Evolutionary conservation across 35 echinoderm and acorn worm species (phyloP).

Genomic region (Ophioderma brevispina): DNA sequence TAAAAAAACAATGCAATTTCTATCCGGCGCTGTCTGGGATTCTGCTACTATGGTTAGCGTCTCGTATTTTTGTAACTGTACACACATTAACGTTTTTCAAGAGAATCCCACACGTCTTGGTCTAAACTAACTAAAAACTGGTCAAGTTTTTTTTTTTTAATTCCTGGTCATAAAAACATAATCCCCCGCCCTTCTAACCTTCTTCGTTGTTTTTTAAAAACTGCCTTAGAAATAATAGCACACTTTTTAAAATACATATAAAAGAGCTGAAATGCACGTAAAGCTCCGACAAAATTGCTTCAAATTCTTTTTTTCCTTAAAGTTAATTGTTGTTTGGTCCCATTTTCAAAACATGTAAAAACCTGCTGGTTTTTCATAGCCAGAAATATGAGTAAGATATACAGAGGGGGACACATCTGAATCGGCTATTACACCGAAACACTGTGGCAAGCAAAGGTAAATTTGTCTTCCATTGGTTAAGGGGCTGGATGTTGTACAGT

Average conservation of each 20-base stretch:
- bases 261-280: background rate
- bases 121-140: too few relatives aligned
- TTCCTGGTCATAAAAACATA: too few relatives aligned
- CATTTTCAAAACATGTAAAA: background rate
- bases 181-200: background rate
- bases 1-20: too few relatives aligned
- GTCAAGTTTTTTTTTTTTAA: too few relatives aligned
- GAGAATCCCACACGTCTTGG: too few relatives aligned
- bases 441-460: background rate
- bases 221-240: background rate
- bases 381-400: background rate
- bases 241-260: slow-evolving; percentile 6
- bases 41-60: too few relatives aligned
- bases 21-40: too few relatives aligned
- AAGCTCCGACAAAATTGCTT: background rate
- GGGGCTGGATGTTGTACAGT: background rate
- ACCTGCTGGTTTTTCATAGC: background rate
- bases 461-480: too few relatives aligned
- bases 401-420: too few relatives aligned
- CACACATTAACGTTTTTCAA: too few relatives aligned
- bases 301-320: background rate
- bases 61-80: too few relatives aligned
- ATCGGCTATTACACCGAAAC: too few relatives aligned
- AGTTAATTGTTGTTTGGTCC: background rate
- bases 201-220: background rate